Evolutionary conservation across 2,113 vertebrate species (phyloP).

Genomic region (Oophaga pumilio): DNA sequence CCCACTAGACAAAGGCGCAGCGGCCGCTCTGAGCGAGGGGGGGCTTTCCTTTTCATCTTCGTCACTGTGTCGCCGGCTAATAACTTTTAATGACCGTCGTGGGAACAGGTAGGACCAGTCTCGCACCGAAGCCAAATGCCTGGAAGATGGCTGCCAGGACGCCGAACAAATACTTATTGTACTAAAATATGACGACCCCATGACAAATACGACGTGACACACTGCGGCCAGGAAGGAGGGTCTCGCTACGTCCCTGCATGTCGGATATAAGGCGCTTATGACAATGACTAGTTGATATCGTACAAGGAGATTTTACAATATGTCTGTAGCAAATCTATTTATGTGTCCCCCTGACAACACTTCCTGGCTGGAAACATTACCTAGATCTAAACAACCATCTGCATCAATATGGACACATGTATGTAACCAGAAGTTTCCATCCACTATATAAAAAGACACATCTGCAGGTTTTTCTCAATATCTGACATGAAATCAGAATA

Average conservation of each 20-base stretch:
- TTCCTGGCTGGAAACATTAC: no score
- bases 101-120: background rate
- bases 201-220: constrained; percentile 2
- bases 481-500: no score
- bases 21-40: constrained; percentile 6
- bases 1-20: constrained; percentile 43
- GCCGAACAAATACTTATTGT: constrained; percentile 35
- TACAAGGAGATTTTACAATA: background rate
- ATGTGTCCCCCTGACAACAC: no score
- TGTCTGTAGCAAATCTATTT: background rate
- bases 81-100: constrained; percentile 22
- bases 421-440: no score
- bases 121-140: constrained; percentile 1
- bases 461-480: no score
- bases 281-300: no score
- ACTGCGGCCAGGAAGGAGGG: background rate
- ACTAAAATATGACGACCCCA: background rate
- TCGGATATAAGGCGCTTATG: background rate
- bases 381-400: no score
- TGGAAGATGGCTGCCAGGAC: background rate
- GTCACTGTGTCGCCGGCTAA: constrained; percentile 40
- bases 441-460: no score
- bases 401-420: no score
- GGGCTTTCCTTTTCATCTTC: constrained; percentile 47
- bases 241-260: background rate